These are phyloP conservation scores for Exephanes ischioxanthus DNA, from an alignment of 2,888 invertebrate genomes.

Conservation along the genomic window DNA sequence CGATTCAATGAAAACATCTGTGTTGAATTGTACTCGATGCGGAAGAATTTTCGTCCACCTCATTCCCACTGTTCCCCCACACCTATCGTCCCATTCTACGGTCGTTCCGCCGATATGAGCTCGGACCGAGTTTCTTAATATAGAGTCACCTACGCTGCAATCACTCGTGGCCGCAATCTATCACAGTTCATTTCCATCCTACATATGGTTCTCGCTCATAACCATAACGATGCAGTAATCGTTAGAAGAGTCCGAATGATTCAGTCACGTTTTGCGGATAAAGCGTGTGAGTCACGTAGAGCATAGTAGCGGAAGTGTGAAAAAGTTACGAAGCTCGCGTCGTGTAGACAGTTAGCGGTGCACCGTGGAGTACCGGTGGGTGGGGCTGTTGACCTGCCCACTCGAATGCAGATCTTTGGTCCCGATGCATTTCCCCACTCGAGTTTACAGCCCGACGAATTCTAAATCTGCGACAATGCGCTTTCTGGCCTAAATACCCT, in stretches of 20 bases:
- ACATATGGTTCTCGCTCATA: slow-evolving; percentile 7
- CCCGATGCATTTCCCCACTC: background rate
- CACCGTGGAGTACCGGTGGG: slow-evolving; percentile 57
- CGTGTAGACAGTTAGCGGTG: slow-evolving; percentile 15
- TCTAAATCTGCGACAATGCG: slow-evolving; percentile 69
- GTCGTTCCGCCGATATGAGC: background rate
- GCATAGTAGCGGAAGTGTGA: slow-evolving; percentile 55
- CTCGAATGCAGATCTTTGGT: slow-evolving; percentile 39
- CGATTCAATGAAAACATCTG: slow-evolving; percentile 17
- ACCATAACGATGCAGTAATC: slow-evolving; percentile 3
- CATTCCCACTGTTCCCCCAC: background rate
- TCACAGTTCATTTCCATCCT: slow-evolving; percentile 26
- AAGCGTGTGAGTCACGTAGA: slow-evolving; percentile 53
- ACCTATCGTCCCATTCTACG: background rate
- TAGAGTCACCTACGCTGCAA: background rate
- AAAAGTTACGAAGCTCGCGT: slow-evolving; percentile 19
- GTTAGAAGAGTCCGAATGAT: slow-evolving; percentile 21
- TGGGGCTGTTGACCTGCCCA: slow-evolving; percentile 62
- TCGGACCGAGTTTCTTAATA: slow-evolving; percentile 20
- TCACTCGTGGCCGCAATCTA: slow-evolving; percentile 38
- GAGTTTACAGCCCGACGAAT: slow-evolving; percentile 9
- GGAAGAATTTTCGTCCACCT: slow-evolving; percentile 5
- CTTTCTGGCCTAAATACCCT: slow-evolving; percentile 57
- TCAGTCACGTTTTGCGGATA: slow-evolving; percentile 40
- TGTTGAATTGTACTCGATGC: slow-evolving; percentile 4